These are phyloP conservation scores for Tricholauxania praeusta DNA, from an alignment of 2,888 invertebrate genomes.

Conservation along the genomic window DNA sequence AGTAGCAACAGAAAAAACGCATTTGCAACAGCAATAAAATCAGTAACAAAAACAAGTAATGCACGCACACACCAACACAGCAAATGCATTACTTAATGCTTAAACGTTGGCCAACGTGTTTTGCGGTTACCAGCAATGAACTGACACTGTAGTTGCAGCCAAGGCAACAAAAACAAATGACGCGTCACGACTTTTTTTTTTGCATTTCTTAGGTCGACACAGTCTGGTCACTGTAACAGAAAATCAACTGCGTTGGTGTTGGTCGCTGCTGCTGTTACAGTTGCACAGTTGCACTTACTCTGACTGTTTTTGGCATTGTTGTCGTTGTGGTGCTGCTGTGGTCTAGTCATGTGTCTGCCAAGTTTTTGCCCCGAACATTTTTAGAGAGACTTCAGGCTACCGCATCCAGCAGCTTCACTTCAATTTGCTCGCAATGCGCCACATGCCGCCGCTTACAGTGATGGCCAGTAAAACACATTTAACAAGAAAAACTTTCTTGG, in stretches of 20 bases:
- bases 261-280: not conserved
- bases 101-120: not conserved
- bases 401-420: not conserved
- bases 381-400: not conserved
- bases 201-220: constrained; percentile 8
- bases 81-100: not conserved
- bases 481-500: not conserved
- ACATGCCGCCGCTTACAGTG: no score
- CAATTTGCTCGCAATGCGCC: not conserved
- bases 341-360: constrained; percentile 58
- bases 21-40: not conserved
- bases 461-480: no score
- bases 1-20: constrained; percentile 10
- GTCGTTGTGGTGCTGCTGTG: constrained; percentile 43
- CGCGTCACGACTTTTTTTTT: constrained; percentile 6
- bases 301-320: constrained; percentile 28
- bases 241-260: constrained; percentile 9
- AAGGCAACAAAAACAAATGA: constrained; percentile 9
- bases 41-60: not conserved
- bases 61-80: not conserved
- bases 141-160: not conserved
- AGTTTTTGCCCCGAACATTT: constrained; percentile 46
- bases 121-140: constrained; percentile 7
- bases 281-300: constrained; percentile 23
- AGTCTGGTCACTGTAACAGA: not conserved